Base-by-base conservation (phyloP, 2,888 invertebrate species). In the Meghimatium bilineatum region DNA sequence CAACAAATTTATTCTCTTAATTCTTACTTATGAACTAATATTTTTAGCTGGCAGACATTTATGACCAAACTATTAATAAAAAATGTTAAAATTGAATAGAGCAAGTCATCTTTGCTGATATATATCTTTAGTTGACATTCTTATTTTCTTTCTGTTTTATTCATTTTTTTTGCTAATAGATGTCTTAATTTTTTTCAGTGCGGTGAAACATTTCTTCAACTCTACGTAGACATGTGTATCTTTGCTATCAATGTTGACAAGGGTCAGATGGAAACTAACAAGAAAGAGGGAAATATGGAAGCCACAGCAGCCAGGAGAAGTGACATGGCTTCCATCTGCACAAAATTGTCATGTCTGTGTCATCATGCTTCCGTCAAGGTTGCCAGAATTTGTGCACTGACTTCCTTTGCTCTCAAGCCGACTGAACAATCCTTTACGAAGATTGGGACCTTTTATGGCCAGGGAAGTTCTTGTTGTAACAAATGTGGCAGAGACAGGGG, bases 211-310 rank as follows among this genome's bases (percentile, higher is more conserved):
- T 90, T 90, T 77, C 87, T 91, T 20, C 91, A 92, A 85, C 87
- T 92, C 38, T 91, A 91, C 81, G 89, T 90, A 67, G 91, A 91
- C 82, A 87, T 92, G 81, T 91, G 90, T 85, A 89, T 91, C 66
- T 92, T 90, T 86, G 91, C 91, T 12, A 88, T 92, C 71, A 92
- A 92, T 85, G 88, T 91, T 32, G 92, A 92, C 85, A 92, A 91
- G 82, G 90, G 91, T 10, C 89, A 88, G 44, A 87, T 89, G 88
- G 91, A 92, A 75, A 87, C 90, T 75, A 89, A 88, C 80, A 87
- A 88, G 82, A 86, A 87, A 49, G 87, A 88, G n/a, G 88, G 88
- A 0, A 74, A 79, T 20, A 85, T 87, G 82, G 89, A 88, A n/a
- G 90, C 88, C 56, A 79, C 84, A 36, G 56, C 44, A 12, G 86